A percentile compares a stretch with the other conserved stretches of the same genome.
phyloP scores from a whole-genome alignment of 1,140 invertebrate genomes.

The Ylistrum balloti region DNA sequence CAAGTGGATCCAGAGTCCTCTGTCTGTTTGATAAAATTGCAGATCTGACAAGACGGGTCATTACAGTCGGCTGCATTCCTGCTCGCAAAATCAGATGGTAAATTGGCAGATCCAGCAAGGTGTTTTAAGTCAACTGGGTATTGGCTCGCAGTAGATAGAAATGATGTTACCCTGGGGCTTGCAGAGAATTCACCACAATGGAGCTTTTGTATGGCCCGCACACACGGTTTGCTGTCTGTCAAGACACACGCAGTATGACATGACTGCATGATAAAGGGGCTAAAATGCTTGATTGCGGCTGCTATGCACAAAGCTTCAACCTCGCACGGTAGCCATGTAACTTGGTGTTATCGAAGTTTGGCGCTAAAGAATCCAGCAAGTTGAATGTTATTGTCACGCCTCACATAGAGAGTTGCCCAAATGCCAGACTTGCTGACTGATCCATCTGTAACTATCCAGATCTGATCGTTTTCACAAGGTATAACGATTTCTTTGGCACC shows the following conservation, averaged over 20 bases:
- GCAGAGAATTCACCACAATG: neutral
- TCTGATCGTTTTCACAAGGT: too few species aligned
- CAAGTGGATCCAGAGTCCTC: too few species aligned
- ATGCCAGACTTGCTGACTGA: too few species aligned
- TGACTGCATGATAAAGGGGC: conserved; percentile 52
- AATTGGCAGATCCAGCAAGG: neutral
- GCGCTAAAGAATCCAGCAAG: conserved; percentile 63
- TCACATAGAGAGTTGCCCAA: neutral
- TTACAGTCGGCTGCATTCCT: conserved; percentile 42
- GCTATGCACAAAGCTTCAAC: conserved; percentile 61
- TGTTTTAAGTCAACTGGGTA: conserved; percentile 43
- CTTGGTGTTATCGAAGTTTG: too few species aligned
- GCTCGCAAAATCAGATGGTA: conserved; percentile 51
- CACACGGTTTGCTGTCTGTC: conserved; percentile 55
- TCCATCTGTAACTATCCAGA: too few species aligned
- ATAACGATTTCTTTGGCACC: too few species aligned
- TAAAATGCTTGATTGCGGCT: conserved; percentile 61
- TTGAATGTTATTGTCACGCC: neutral
- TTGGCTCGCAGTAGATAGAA: conserved; percentile 45
- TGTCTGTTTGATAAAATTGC: neutral
- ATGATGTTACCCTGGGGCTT: conserved; percentile 42
- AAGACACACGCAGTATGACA: conserved; percentile 17
- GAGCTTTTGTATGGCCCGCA: conserved; percentile 52
- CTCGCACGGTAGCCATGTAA: conserved; percentile 63
- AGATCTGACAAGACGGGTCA: conserved; percentile 37